Evolutionary conservation across 2,888 invertebrate species (phyloP).

Genomic region (Drosophila diplacantha): DNA sequence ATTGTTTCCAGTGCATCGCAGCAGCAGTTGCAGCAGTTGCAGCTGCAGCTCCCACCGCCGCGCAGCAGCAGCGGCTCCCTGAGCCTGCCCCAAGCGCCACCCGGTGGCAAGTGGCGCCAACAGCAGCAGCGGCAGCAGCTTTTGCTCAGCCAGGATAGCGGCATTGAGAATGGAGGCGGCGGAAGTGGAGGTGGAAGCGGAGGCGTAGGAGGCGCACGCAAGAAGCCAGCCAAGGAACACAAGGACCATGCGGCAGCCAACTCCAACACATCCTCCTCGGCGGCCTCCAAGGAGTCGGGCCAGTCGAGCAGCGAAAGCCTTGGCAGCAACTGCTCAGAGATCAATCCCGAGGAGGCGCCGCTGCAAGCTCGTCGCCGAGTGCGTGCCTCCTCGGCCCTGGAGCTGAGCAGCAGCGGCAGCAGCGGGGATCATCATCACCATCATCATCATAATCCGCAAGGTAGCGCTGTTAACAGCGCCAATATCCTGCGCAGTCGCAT

Average conservation of each 20-base stretch:
- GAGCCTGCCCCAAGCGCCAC: conserved; percentile 64
- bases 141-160: conserved; percentile 76
- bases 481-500: conserved; percentile 55
- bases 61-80: conserved; percentile 74
- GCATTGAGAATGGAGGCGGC: conserved; percentile 69
- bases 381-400: conserved; percentile 60
- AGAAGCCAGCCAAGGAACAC: conserved; percentile 2
- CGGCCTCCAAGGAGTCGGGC: conserved; percentile 31
- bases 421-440: conserved; percentile 9
- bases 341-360: conserved; percentile 30
- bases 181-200: neutral
- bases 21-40: conserved; percentile 51
- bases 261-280: conserved; percentile 12
- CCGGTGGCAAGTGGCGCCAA: conserved; percentile 58
- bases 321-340: conserved; percentile 58
- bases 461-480: conserved; percentile 29
- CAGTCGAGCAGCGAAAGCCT: conserved; percentile 73
- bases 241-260: conserved; percentile 18
- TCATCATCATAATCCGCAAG: neutral
- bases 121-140: conserved; percentile 57
- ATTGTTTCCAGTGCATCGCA: conserved; percentile 46
- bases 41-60: conserved; percentile 55
- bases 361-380: conserved; percentile 20
- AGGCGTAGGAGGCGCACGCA: neutral
- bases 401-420: conserved; percentile 49